Base-by-base conservation (phyloP, 2,113 vertebrate species). In the Amia ocellicauda region DNA sequence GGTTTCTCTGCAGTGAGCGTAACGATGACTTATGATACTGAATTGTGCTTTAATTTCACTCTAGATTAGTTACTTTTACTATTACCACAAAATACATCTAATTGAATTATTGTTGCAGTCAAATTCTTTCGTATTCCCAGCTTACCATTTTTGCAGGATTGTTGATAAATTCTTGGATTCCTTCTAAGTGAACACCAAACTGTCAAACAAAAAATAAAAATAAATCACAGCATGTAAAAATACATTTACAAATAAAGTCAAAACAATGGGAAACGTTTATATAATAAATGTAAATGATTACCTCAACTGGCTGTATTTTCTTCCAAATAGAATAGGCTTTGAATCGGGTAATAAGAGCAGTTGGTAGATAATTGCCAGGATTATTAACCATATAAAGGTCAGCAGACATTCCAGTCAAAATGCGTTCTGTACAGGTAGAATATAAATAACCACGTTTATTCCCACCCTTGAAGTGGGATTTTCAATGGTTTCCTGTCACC, bases 271-370 rank as follows among this genome's bases (percentile, higher is more conserved):
- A 13, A 23, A 23, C 16, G 3, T 51, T 51, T 22, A 40, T 4
- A 57, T 20, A 16, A 14, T 19, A 17, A 36, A 16, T n/a, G n/a
- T 36, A 1, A 7, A 36, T 11, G 11, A n/a, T 82, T 90, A 95
- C 93, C 90, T 94, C 93, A 52, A 86, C 2, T 1, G 91, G 64
- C 69, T 91, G 85, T 28, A 88, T 60, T 60, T 86, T 79, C 22
- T 80, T 85, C 1, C 91, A 91, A 36, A 90, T 80, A 53, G 83
- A 80, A 64, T 83, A 79, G 0, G 85, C 75, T 28, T 73, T 79
- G n/a, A 82, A 36, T 69, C 86, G 91, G 36, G 80, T 66, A 58
- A 90, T 80, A 16, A 93, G n/a, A 65, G 86, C 75, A 67, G 82
- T 83, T 13, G 93, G 92, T 50, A 94, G 64, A 51, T 78, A 51